These are phyloP conservation scores for Epinephelus awoara DNA, from an alignment of 2,797 vertebrate genomes.

Conservation along the genomic window DNA sequence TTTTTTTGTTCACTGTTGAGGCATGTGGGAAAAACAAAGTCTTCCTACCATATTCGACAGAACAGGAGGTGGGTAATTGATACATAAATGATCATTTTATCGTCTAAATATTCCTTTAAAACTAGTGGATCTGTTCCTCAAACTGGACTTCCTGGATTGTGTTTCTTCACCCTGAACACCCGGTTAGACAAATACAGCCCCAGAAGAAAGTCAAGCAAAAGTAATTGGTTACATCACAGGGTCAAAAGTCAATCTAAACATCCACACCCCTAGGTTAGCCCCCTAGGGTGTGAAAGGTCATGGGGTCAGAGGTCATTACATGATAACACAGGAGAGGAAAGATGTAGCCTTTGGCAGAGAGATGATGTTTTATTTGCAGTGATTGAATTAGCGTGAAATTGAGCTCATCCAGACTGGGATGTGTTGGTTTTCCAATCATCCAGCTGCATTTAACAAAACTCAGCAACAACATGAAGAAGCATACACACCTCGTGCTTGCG, in stretches of 20 bases:
- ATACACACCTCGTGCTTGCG: conserved; percentile 91
- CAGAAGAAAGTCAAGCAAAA: conserved; percentile 17
- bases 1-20: no score
- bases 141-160: conserved; percentile 22
- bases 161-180: conserved; percentile 19
- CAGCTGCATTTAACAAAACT: neutral
- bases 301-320: conserved; percentile 35
- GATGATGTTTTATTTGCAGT: conserved; percentile 38
- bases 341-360: conserved; percentile 1
- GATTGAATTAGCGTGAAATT: conserved; percentile 23
- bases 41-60: no score
- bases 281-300: conserved; percentile 42
- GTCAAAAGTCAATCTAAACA: conserved; percentile 60
- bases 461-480: neutral
- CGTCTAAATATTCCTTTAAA: no score
- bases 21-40: no score
- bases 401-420: neutral
- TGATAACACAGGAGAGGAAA: conserved; percentile 43
- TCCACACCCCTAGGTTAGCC: conserved; percentile 35
- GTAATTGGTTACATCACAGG: conserved; percentile 28
- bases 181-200: conserved; percentile 46
- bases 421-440: neutral
- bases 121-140: conserved; percentile 10
- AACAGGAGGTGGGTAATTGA: no score
- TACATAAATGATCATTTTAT: no score